These are phyloP conservation scores for Nothobranchius kuhntae DNA, from an alignment of 2,113 vertebrate genomes.

Conservation along the genomic window DNA sequence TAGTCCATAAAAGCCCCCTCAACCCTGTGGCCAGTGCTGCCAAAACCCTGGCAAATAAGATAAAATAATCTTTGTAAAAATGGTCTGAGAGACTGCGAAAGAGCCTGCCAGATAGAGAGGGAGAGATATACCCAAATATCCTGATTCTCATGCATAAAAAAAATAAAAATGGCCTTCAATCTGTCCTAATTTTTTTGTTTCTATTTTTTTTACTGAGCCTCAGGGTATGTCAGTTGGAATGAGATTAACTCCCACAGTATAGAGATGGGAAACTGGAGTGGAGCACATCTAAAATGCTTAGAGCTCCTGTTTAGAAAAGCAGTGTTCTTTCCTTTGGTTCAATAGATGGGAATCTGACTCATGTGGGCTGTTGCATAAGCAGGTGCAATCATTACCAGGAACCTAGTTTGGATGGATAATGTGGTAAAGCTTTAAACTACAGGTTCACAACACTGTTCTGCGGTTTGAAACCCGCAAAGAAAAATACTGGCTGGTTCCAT, in stretches of 20 bases:
- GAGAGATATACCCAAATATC: constrained; percentile 49
- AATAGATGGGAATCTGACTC: constrained; percentile 72
- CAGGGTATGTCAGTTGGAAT: constrained; percentile 75
- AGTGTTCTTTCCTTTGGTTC: constrained; percentile 61
- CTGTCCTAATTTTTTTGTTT: constrained; percentile 65
- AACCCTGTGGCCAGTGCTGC: constrained; percentile 65
- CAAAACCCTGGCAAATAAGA: constrained; percentile 75
- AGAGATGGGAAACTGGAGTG: constrained; percentile 64
- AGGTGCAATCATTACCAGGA: constrained; percentile 65
- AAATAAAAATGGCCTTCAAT: constrained; percentile 55
- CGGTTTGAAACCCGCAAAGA: background rate
- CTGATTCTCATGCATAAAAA: constrained; percentile 24
- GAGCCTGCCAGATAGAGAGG: constrained; percentile 26
- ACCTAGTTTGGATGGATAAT: constrained; percentile 41
- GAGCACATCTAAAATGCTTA: constrained; percentile 74
- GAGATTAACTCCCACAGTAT: constrained; percentile 79
- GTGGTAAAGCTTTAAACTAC: constrained; percentile 3
- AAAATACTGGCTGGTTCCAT: background rate
- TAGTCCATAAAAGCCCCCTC: constrained; percentile 80
- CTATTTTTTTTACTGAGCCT: constrained; percentile 66
- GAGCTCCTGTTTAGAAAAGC: constrained; percentile 66
- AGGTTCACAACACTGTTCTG: background rate
- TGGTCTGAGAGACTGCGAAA: constrained; percentile 44
- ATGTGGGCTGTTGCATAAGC: constrained; percentile 71
- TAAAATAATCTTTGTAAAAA: constrained; percentile 79